Base-by-base conservation (phyloP, 2,888 invertebrate genomes). In the Idaea biselata region DNA sequence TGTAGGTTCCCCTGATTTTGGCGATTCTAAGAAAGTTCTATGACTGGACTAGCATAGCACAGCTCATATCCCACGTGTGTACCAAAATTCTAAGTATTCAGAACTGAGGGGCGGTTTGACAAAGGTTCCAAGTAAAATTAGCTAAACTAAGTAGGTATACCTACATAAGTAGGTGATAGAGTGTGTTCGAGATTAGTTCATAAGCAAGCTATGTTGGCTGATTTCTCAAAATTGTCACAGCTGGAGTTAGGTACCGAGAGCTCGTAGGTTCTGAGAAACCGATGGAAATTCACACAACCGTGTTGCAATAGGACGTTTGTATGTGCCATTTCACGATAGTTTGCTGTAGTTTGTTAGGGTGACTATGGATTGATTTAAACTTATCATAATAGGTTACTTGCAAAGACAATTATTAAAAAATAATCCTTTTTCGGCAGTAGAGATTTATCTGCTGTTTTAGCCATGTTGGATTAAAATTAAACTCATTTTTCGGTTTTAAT, bases 221-320 rank as follows among this genome's bases (percentile, higher is more conserved):
- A 63, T 63, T 64, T 64, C 67, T 63, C 61, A 61, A 67, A 67
- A 67, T 61, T 53, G 58, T 60, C 61, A 60, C 62, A 62, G 60
- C 60, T 60, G 44, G 32, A 16, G 53, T n/a, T n/a, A n/a, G n/a
- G n/a, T 44, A 59, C 25, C 55, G 31, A 44, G 31, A 18, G 61
- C 65, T 63, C 61, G 63, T 63, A 55, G 60, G 68, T 77, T 73
- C 75, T 59, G 0, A 69, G 75, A 77, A 78, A 33, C 58, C 63
- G 63, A 60, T 68, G 70, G 70, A 71, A 73, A 74, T 74, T 73
- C 73, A 73, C 73, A 74, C 68, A 66, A 68, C 69, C 68, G 69
- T 62, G 66, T 60, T 14, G 55, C 59, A 44, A 44, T 44, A 31
- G 60, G 57, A 59, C 61, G 71, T 25, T 25, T 25, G 25, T 60